Evolutionary conservation across 1,140 invertebrate genomes (phyloP).

Genomic region (Drosophila yakuba): DNA sequence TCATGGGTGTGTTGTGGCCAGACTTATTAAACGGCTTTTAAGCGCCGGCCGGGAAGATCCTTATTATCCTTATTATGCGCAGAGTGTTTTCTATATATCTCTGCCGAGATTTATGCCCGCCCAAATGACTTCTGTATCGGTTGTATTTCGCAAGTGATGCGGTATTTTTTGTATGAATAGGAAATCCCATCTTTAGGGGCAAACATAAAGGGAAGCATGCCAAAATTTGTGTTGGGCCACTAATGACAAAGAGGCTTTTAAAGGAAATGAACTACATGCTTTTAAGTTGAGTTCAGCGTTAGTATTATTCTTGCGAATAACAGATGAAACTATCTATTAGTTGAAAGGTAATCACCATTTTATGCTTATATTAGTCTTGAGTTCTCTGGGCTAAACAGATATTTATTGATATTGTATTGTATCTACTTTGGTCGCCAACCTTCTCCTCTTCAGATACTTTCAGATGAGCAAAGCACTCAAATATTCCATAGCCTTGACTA

Average conservation of each 20-base stretch:
- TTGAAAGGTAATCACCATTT: too few species aligned
- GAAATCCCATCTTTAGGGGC: background rate
- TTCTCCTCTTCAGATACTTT: background rate
- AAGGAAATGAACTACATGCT: too few species aligned
- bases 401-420: background rate
- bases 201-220: conserved; percentile 12
- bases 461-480: background rate
- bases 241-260: background rate
- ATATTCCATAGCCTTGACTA: background rate
- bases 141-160: conserved; percentile 57
- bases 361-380: too few species aligned
- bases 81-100: conserved; percentile 59
- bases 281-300: too few species aligned
- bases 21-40: conserved; percentile 80
- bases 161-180: conserved; percentile 32
- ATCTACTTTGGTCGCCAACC: background rate
- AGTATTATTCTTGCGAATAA: too few species aligned
- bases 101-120: conserved; percentile 60
- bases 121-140: conserved; percentile 37
- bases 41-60: conserved; percentile 46
- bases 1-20: conserved; percentile 64
- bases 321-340: too few species aligned
- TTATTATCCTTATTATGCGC: conserved; percentile 28
- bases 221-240: background rate
- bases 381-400: too few species aligned